A percentile compares a stretch with the other conserved stretches of the same genome.
These are phyloP conservation scores for Reticulitermes speratus DNA, from an alignment of 1,140 invertebrate species.

Conservation along the genomic window DNA sequence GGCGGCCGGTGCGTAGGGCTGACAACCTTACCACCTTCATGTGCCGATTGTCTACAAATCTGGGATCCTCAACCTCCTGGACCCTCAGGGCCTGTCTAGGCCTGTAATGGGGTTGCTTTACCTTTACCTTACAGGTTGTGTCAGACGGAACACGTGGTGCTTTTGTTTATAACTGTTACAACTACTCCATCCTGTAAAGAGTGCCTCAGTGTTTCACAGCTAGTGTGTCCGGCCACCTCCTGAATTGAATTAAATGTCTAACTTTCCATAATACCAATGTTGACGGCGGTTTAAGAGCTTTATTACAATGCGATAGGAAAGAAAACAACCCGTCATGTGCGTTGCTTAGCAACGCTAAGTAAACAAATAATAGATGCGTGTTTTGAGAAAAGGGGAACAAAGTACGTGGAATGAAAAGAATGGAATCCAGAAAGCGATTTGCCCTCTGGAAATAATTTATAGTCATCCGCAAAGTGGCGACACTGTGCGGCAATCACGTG, in stretches of 20 bases:
- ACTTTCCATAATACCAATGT: neutral
- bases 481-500: neutral
- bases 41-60: too few species aligned
- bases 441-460: neutral
- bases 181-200: neutral
- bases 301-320: too few species aligned
- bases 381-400: neutral
- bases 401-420: neutral
- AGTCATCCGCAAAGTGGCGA: neutral
- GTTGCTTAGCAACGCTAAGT: neutral
- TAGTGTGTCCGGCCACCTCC: neutral
- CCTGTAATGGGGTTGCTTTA: too few species aligned
- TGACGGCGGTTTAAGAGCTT: neutral
- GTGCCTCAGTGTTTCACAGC: neutral
- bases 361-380: neutral
- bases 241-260: neutral
- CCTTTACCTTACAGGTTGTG: too few species aligned
- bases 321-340: neutral
- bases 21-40: too few species aligned
- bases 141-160: too few species aligned
- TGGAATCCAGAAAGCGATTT: neutral
- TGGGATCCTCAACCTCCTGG: too few species aligned
- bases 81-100: too few species aligned
- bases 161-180: too few species aligned
- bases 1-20: too few species aligned